Percentiles rank a stretch among this genome's conserved stretches.
Conservation (phyloP, 2,888 invertebrate genomes). For the Norana najaformis region DNA sequence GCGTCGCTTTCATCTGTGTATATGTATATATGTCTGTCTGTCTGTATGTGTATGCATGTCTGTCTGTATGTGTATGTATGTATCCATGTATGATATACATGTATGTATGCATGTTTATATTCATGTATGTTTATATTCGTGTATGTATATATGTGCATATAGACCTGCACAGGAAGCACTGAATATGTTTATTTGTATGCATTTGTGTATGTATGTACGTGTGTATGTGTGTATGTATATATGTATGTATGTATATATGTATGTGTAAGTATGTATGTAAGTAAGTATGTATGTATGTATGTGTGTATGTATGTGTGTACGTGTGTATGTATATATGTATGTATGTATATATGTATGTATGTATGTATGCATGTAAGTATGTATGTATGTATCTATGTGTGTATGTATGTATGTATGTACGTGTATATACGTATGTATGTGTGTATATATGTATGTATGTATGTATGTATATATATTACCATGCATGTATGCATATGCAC, state of each 20-base stretch:
- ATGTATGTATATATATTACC: not conserved
- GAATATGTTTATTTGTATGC: not conserved
- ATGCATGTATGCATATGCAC: not conserved
- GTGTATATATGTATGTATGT: not conserved
- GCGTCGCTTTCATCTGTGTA: not conserved
- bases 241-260: no score
- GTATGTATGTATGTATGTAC: not conserved
- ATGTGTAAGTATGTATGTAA: not conserved
- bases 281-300: not conserved
- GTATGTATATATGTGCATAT: no score
- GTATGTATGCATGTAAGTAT: not conserved
- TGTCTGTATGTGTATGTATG: not conserved
- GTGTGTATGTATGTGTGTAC: no score
- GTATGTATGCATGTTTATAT: not conserved
- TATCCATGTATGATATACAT: no score
- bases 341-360: not conserved
- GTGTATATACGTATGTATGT: not conserved
- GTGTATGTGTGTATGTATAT: not conserved
- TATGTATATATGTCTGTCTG: no score
- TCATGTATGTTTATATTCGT: no score
- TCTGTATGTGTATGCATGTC: not conserved
- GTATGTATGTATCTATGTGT: not conserved
- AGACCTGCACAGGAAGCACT: no score
- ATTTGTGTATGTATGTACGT: not conserved
- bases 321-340: not conserved